A percentile compares a stretch with the other conserved stretches of the same genome.
Conservation (phyloP, 2,888 invertebrate species). For the Andrena fulva region DNA sequence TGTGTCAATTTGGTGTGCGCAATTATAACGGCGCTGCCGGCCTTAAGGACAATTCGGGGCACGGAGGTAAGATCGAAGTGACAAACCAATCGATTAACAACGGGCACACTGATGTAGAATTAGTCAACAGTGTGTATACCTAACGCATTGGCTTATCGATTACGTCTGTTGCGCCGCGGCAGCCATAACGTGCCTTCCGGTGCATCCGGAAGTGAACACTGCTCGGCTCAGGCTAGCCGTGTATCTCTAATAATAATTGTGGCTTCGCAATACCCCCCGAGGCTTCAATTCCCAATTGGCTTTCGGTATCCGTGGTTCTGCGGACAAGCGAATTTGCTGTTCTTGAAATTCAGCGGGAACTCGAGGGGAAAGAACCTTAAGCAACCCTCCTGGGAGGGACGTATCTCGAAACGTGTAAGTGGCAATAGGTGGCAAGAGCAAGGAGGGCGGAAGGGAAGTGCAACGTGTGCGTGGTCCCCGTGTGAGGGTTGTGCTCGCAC, state of each 20-base stretch:
- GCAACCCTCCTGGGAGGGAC: slow-evolving; percentile 40
- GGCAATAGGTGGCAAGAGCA: slow-evolving; percentile 52
- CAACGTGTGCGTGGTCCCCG: slow-evolving; percentile 50
- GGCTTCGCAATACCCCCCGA: background rate
- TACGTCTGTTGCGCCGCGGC: slow-evolving; percentile 47
- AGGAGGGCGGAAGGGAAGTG: slow-evolving; percentile 54
- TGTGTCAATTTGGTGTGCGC: slow-evolving; percentile 11
- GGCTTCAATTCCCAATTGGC: background rate
- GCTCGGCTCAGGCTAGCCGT: background rate
- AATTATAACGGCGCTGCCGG: slow-evolving; percentile 37
- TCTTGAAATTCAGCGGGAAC: slow-evolving; percentile 29
- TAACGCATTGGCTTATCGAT: slow-evolving; percentile 67
- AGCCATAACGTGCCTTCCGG: slow-evolving; percentile 17
- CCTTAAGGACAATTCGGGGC: slow-evolving; percentile 25
- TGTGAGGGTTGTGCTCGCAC: slow-evolving; percentile 67
- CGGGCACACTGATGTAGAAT: slow-evolving; percentile 56
- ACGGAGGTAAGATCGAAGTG: slow-evolving; percentile 38
- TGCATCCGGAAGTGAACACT: slow-evolving; percentile 31
- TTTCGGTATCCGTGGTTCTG: background rate
- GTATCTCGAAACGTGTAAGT: slow-evolving; percentile 58
- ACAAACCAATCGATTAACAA: slow-evolving; percentile 55
- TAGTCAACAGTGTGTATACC: slow-evolving; percentile 61
- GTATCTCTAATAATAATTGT: background rate
- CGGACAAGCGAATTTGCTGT: background rate
- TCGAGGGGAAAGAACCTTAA: slow-evolving; percentile 16